Evolutionary conservation across 35 echinoderm and acorn worm species (phyloP), one percentile per base, ranked within the genome.

Genomic region (Ophiothrix spiculata): DNA sequence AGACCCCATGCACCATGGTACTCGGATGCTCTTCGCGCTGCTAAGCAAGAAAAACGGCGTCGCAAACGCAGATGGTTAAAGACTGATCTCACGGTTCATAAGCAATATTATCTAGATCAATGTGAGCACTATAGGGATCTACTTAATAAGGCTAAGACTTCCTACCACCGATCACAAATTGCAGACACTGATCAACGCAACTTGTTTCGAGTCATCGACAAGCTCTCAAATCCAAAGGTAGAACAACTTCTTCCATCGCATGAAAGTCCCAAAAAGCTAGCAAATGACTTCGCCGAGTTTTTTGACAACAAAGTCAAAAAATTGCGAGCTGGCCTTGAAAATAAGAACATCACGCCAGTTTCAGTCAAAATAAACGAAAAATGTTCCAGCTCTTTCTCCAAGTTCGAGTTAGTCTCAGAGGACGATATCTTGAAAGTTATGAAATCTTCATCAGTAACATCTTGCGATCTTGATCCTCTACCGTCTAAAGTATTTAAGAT

Each of bases 1-100:
- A 33, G 90, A 39, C 75, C 78, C 19, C 83, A 91, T 79, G n/a
- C 84, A 28, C 90, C 75, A 16, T 91, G 84, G 90, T 91, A 86
- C 75, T 23, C 35, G 40, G 90, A 92, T 11, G 37, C 21, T 12
- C 79, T 92, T 31, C 85, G 74, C 10, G 46, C 77, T 1, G 78
- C 37, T 36, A 92, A 92, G 63, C 63, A 74, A 39, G 39, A 31
- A 40, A 80, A 87, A 77, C 79, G 82, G 17, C 56, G 56, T 29
- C 29, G 8, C 31, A 60, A 85, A 39, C 56, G 82, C 3, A 85
- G 74, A 39, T 85, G 82, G 82, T 35, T 28, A 23, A 37, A 32
- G 38, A 74, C 82, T 74, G 82, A 60, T 0, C 28, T 85, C 4
- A 60, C 69, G 32, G 82, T 85, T 11, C 56, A 85, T 39, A 85